Percentiles rank a stretch among this genome's conserved stretches.
These are phyloP conservation scores for Rotaria sp. DNA, from an alignment of 2,888 invertebrate species.

Conservation along the genomic window DNA sequence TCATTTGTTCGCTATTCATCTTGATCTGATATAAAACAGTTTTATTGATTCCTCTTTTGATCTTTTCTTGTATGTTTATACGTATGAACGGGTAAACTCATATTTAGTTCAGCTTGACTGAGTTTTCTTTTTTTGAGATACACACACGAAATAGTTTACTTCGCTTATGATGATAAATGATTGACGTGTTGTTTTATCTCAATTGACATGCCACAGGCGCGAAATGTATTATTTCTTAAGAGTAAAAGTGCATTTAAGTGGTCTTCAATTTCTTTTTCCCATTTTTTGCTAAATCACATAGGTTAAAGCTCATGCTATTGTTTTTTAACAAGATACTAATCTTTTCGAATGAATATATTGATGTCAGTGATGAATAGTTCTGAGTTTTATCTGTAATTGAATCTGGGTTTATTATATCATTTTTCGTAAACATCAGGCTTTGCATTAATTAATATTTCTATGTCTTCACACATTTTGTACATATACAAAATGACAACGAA, in stretches of 20 bases:
- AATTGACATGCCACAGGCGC: conserved; percentile 9
- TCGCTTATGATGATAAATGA: background rate
- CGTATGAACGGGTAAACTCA: background rate
- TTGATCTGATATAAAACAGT: conserved; percentile 1
- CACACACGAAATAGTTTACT: background rate
- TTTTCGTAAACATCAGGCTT: background rate
- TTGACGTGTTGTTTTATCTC: conserved; percentile 16
- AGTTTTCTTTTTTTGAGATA: background rate
- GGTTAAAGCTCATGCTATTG: too few relatives aligned
- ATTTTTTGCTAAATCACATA: too few relatives aligned
- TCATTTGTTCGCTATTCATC: background rate
- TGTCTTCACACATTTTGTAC: background rate
- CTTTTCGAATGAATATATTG: too few relatives aligned
- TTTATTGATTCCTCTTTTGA: conserved; percentile 12
- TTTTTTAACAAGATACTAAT: too few relatives aligned
- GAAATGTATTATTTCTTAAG: background rate
- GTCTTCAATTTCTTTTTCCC: background rate
- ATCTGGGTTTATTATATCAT: background rate
- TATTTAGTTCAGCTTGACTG: conserved; percentile 16
- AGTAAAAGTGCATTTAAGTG: background rate
- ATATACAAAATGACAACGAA: background rate
- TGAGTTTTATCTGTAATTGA: background rate
- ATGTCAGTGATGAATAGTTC: too few relatives aligned
- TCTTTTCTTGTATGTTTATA: background rate
- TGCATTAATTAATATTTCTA: background rate